Base-by-base conservation (phyloP, 2,888 invertebrate genomes). In the Bellardia pandia region DNA sequence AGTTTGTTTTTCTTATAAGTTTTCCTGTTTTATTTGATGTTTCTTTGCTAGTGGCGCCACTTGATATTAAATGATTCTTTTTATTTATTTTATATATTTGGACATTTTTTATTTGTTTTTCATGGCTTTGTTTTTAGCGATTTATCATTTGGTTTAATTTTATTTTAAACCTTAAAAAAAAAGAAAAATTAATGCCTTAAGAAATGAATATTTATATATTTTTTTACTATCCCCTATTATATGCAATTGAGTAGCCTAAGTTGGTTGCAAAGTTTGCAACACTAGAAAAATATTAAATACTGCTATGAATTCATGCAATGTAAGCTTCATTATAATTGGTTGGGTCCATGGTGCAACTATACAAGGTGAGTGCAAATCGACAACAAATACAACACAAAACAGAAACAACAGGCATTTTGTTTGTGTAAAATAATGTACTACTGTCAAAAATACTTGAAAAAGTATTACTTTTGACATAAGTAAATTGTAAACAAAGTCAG, bases 91-190 rank as follows among this genome's bases (percentile, higher is more conserved):
- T 45, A 45, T 58, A 30, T 58, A 3, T 58, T 30, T 30, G n/a
- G 8, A n/a, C n/a, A 2, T 30, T 58, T 3, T 64, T 37, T 40
- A 13, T 40, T 64, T 60, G 7, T 14, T 33, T 64, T n/a, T 9
- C 62, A 40, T 23, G 23, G 23, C 23, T 23, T 23, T 23, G 16
- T 16, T 9, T 64, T n/a, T 2, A n/a, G 62, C 8, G 40, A 64
- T 64, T 64, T 64, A 64, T 64, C 62, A 64, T 64, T 64, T 33
- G 33, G 14, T 14, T 37, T 60, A 60, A 56, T 33, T 33, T 60
- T 14, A 60, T 14, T 60, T 64, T 62, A 37, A 62, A 37, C 62
- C 37, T 62, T 37, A 40, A 3, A 40, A 62, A 30, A 33, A 33
- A 9, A 56, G 16, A n/a, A 16, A 64, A n/a, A 23, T 23, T 23